phyloP scores from a whole-genome alignment of 2,113 vertebrate species.

The Nerophis lumbriciformis region DNA sequence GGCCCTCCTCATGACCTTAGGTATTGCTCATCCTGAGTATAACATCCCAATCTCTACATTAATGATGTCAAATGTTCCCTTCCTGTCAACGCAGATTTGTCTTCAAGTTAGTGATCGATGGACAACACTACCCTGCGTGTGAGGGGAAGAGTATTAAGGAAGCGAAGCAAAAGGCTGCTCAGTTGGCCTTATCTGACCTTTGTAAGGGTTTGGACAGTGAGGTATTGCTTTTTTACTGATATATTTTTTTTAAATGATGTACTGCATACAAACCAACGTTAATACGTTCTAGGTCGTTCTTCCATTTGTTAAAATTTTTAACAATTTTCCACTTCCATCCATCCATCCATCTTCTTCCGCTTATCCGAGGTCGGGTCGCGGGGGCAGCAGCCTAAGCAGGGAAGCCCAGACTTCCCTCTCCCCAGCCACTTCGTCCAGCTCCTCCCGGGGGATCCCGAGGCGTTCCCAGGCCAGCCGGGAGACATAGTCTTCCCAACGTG shows the following conservation, averaged over 20 bases:
- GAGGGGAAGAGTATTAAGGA: constrained; percentile 43
- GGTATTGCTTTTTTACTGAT: constrained; percentile 31
- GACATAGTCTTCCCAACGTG: too few relatives aligned
- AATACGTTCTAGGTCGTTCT: too few relatives aligned
- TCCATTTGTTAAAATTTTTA: too few relatives aligned
- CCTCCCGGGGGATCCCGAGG: too few relatives aligned
- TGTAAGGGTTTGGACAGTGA: constrained; percentile 39
- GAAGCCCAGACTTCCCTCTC: too few relatives aligned
- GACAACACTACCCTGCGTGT: constrained; percentile 47
- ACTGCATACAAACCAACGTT: too few relatives aligned
- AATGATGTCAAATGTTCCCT: neutral
- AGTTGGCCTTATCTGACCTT: constrained; percentile 43
- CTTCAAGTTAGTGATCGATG: constrained; percentile 47
- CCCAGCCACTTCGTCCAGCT: too few relatives aligned
- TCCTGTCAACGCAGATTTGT: constrained; percentile 49
- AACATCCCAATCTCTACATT: neutral
- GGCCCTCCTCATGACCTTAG: constrained; percentile 57
- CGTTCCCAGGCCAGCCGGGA: too few relatives aligned
- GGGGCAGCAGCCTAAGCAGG: too few relatives aligned
- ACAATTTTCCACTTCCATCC: too few relatives aligned
- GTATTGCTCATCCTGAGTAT: constrained; percentile 17
- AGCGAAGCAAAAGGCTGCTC: constrained; percentile 59
- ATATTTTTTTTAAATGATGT: neutral
- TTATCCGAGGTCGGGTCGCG: too few relatives aligned
- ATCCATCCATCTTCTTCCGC: too few relatives aligned